phyloP scores from a whole-genome alignment of 2,888 invertebrate species.

The Malachius bipustulatus region DNA sequence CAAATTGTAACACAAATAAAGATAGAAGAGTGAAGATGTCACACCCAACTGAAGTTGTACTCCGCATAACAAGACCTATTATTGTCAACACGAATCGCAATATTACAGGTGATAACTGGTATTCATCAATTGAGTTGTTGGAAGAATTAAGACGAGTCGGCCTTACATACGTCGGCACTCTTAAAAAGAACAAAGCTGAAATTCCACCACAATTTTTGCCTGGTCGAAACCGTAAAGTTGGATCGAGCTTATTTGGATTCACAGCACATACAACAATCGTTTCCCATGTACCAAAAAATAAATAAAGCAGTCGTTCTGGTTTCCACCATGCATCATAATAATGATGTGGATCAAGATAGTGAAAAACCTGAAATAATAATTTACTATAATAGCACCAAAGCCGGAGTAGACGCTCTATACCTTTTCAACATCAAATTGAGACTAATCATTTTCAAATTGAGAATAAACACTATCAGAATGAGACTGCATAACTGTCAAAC shows the following conservation, averaged over 20 bases:
- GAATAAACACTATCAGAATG: too few relatives aligned
- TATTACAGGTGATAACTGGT: constrained; percentile 22
- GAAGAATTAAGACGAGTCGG: constrained; percentile 14
- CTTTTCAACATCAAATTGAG: too few relatives aligned
- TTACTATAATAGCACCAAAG: constrained; percentile 21
- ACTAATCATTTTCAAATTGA: too few relatives aligned
- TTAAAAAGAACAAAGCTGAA: constrained; percentile 25
- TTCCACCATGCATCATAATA: constrained; percentile 19
- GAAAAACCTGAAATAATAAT: constrained; percentile 19
- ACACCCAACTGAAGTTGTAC: constrained; percentile 13
- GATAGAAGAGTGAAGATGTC: too few relatives aligned
- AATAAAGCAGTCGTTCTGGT: constrained; percentile 17
- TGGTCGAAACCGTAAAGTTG: constrained; percentile 14
- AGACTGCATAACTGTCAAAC: too few relatives aligned
- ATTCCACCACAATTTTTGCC: constrained; percentile 24
- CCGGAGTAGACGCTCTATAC: too few relatives aligned
- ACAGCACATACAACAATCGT: constrained; percentile 10
- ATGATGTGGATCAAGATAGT: constrained; percentile 12
- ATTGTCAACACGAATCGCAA: constrained; percentile 19
- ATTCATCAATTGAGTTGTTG: constrained; percentile 18
- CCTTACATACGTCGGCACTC: constrained; percentile 22
- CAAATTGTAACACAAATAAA: background rate
- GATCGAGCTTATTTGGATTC: constrained; percentile 18
- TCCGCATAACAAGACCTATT: constrained; percentile 17
- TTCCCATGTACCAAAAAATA: constrained; percentile 15